Conservation (phyloP, 2,113 vertebrate species). For the Neogobius melanostomus region DNA sequence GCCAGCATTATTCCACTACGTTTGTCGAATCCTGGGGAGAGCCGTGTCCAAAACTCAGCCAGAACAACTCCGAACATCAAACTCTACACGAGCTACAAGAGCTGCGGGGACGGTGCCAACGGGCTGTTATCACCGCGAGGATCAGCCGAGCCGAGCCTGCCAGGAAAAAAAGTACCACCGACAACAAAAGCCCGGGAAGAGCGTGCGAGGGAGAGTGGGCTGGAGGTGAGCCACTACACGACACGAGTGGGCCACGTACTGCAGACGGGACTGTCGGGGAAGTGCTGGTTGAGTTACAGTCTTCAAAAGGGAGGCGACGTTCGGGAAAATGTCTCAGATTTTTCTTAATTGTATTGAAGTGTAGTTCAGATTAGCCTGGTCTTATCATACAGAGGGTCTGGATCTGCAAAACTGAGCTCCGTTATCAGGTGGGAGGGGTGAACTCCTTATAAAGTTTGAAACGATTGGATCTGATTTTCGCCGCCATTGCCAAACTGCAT, state of each 20-base stretch:
- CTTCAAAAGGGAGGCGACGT: too few species aligned
- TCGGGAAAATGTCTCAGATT: too few species aligned
- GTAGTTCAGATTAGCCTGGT: too few species aligned
- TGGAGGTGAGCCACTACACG: neutral
- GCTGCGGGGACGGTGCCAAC: neutral
- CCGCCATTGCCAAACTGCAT: too few species aligned
- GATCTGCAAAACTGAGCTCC: too few species aligned
- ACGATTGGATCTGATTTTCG: too few species aligned
- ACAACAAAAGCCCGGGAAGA: neutral
- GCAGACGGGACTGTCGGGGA: too few species aligned
- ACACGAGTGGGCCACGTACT: neutral
- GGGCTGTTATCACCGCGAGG: neutral
- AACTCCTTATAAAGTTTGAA: too few species aligned
- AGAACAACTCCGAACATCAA: constrained; percentile 8
- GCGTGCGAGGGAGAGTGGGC: neutral
- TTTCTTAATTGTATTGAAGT: too few species aligned
- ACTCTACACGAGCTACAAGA: constrained; percentile 2
- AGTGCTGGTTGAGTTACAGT: too few species aligned
- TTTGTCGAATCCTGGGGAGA: neutral
- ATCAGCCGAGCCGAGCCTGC: neutral
- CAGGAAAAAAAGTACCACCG: neutral
- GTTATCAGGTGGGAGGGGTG: too few species aligned
- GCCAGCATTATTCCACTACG: neutral
- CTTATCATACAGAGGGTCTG: too few species aligned
- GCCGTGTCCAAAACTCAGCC: neutral